These are phyloP conservation scores for Heterocephalus glaber DNA, from an alignment of 2,113 vertebrate species.

Conservation along the genomic window DNA sequence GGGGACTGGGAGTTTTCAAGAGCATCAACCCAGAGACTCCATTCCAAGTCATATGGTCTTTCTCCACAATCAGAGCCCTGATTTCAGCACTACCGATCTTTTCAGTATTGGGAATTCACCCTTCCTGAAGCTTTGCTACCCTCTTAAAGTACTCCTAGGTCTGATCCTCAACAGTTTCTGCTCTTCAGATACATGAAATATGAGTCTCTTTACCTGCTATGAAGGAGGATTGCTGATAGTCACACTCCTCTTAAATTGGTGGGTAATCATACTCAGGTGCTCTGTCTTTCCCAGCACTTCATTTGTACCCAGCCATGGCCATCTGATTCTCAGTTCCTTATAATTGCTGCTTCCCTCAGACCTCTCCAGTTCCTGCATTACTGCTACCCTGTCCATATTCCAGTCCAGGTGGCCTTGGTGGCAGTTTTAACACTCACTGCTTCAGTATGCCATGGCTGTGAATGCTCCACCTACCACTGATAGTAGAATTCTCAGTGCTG, in stretches of 20 bases:
- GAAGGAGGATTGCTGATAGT: not conserved
- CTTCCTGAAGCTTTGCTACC: not conserved
- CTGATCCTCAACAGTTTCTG: not conserved
- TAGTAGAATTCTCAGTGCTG: not conserved
- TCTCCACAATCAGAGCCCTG: not conserved
- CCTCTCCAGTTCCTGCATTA: not conserved
- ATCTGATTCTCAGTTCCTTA: not conserved
- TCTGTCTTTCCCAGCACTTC: not conserved
- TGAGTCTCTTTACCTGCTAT: no score
- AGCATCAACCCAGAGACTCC: not conserved
- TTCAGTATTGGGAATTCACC: not conserved
- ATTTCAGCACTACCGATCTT: not conserved
- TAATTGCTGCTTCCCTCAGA: not conserved
- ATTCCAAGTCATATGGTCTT: not conserved
- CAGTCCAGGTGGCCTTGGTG: not conserved
- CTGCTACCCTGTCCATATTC: not conserved
- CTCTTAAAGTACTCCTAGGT: not conserved
- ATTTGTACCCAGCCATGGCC: not conserved
- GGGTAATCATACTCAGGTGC: not conserved
- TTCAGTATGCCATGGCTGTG: not conserved
- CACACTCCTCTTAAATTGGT: not conserved
- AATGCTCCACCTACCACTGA: not conserved
- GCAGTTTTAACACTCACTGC: no score
- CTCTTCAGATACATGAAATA: not conserved
- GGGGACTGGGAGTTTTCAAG: not conserved